phyloP scores from a whole-genome alignment of 2,888 invertebrate genomes.

The Hedya salicella region DNA sequence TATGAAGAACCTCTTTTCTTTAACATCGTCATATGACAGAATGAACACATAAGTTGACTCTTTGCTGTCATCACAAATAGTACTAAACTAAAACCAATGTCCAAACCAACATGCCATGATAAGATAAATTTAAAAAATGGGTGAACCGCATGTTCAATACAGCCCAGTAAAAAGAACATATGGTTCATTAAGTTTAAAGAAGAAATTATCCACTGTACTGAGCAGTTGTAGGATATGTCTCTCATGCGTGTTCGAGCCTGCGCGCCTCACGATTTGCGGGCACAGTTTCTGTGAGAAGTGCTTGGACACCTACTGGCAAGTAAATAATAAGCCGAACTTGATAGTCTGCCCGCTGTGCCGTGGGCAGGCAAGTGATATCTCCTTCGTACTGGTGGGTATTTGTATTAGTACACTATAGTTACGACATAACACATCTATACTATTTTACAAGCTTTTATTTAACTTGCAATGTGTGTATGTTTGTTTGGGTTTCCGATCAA shows the following conservation, averaged over 20 bases:
- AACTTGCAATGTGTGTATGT: too few species aligned
- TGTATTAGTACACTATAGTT: too few species aligned
- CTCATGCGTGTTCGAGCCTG: slow-evolving; percentile 60
- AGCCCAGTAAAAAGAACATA: background rate
- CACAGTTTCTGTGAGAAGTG: slow-evolving; percentile 70
- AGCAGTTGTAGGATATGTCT: slow-evolving; percentile 70
- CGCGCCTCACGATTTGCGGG: slow-evolving; percentile 61
- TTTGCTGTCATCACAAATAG: slow-evolving; percentile 1
- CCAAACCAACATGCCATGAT: background rate
- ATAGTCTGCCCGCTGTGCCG: slow-evolving; percentile 71
- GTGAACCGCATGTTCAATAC: background rate
- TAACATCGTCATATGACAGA: too few species aligned
- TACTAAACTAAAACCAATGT: background rate
- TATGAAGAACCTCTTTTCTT: too few species aligned
- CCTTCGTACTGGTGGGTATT: slow-evolving; percentile 63
- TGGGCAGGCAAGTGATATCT: slow-evolving; percentile 54
- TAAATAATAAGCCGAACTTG: slow-evolving; percentile 57
- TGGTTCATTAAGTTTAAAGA: slow-evolving; percentile 45
- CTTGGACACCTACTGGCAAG: slow-evolving; percentile 61
- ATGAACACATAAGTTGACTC: too few species aligned
- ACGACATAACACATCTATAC: too few species aligned
- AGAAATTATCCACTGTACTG: slow-evolving; percentile 49
- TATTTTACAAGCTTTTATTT: too few species aligned
- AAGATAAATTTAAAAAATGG: slow-evolving; percentile 16
- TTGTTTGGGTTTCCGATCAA: too few species aligned